Conservation (phyloP, 2,113 vertebrate species). For the Sphyrna mokarran region DNA sequence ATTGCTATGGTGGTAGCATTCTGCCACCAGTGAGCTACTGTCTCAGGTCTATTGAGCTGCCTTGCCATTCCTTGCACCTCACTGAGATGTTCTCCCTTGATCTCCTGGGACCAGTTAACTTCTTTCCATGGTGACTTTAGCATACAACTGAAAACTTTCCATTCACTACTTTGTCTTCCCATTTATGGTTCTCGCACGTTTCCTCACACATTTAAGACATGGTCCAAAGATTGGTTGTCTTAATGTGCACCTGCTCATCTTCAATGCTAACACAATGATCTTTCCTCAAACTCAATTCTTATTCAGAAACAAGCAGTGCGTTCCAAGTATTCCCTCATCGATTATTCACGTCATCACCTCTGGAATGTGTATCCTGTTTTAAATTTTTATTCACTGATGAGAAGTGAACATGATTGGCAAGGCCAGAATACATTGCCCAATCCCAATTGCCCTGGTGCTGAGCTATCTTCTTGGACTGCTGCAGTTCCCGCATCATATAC, state of each 20-base stretch:
- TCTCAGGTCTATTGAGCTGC: background rate
- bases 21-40: background rate
- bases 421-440: background rate
- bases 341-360: background rate
- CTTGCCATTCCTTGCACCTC: background rate
- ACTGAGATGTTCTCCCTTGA: background rate
- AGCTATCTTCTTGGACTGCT: background rate
- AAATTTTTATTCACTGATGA: background rate
- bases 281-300: background rate
- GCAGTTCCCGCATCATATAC: no score
- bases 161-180: background rate
- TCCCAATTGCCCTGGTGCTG: background rate
- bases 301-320: background rate
- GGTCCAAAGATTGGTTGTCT: background rate
- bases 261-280: background rate
- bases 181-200: background rate
- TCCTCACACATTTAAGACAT: background rate
- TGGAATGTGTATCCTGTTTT: background rate
- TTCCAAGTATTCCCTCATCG: background rate
- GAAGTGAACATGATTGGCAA: background rate
- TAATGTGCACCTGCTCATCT: background rate
- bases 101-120: background rate
- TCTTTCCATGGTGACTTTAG: background rate
- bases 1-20: background rate
- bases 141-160: background rate